Percentiles rank a stretch among this genome's conserved stretches.
phyloP scores from a whole-genome alignment of 2,797 vertebrate genomes.

The Eremophila alpestris region DNA sequence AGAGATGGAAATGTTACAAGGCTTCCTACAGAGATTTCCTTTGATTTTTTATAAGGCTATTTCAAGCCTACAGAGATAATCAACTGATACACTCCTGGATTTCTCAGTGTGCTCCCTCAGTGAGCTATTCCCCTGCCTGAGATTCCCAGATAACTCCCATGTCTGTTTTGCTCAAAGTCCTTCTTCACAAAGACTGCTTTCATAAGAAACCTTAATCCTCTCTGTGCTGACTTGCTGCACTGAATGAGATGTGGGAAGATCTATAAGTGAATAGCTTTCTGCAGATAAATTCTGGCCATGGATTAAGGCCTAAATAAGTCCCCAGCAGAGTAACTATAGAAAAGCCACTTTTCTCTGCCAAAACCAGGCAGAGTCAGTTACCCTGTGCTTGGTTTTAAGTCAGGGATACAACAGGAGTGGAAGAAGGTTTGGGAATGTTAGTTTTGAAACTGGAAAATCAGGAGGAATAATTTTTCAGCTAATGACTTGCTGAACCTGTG shows the following conservation, averaged over 20 bases:
- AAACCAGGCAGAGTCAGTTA: not conserved
- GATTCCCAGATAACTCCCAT: not conserved
- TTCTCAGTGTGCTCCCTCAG: not conserved
- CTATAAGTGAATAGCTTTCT: not conserved
- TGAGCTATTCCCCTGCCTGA: not conserved
- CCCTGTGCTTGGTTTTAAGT: not conserved
- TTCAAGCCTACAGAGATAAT: not conserved
- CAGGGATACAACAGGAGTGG: not conserved
- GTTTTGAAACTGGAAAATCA: not conserved
- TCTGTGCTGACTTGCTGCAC: not conserved
- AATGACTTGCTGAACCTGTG: not conserved
- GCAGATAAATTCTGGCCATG: not conserved
- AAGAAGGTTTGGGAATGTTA: not conserved
- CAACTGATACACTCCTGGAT: not conserved
- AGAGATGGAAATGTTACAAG: not conserved
- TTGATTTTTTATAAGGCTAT: not conserved
- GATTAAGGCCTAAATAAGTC: not conserved
- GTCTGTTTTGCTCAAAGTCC: not conserved
- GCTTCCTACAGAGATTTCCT: not conserved
- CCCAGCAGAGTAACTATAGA: not conserved
- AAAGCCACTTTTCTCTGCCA: not conserved
- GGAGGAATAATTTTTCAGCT: not conserved
- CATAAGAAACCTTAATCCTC: not conserved
- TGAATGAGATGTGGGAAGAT: not conserved
- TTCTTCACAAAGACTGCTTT: not conserved